Evolutionary conservation across 2,888 invertebrate genomes (phyloP).

Genomic region (Carpatolechia fugitivella): DNA sequence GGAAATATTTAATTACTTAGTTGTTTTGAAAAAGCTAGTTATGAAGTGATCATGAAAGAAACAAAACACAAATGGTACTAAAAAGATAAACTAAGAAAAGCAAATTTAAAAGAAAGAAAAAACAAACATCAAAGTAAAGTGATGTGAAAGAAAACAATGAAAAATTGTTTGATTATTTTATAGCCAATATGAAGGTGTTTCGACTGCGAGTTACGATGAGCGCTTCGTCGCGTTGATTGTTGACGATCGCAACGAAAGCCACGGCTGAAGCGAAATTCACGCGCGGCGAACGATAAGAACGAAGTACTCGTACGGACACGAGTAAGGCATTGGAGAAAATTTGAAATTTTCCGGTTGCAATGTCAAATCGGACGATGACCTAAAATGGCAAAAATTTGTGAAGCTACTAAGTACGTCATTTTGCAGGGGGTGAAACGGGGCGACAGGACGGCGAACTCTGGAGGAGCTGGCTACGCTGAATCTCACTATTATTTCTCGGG

Average conservation of each 20-base stretch:
- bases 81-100: slow-evolving; percentile 14
- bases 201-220: slow-evolving; percentile 44
- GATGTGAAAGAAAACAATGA: not conserved
- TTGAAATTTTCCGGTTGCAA: not conserved
- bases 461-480: slow-evolving; percentile 80
- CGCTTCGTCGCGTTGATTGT: slow-evolving; percentile 61
- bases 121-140: not conserved
- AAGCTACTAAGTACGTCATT: slow-evolving; percentile 60
- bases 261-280: slow-evolving; percentile 54
- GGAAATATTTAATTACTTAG: slow-evolving; percentile 1
- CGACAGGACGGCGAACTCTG: slow-evolving; percentile 84
- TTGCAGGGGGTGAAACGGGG: slow-evolving; percentile 84
- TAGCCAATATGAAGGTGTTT: slow-evolving; percentile 24
- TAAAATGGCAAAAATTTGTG: slow-evolving; percentile 15
- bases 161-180: slow-evolving; percentile 20
- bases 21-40: not conserved
- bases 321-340: slow-evolving; percentile 39
- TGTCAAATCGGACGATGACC: not conserved
- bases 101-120: not conserved
- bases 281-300: slow-evolving; percentile 56
- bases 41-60: not conserved
- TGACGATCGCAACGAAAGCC: slow-evolving; percentile 51
- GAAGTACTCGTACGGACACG: slow-evolving; percentile 43
- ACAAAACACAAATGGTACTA: not conserved
- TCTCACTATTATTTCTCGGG: slow-evolving; percentile 66